phyloP scores from a whole-genome alignment of 2,113 vertebrate species.

The Malurus alboscapulatus region DNA sequence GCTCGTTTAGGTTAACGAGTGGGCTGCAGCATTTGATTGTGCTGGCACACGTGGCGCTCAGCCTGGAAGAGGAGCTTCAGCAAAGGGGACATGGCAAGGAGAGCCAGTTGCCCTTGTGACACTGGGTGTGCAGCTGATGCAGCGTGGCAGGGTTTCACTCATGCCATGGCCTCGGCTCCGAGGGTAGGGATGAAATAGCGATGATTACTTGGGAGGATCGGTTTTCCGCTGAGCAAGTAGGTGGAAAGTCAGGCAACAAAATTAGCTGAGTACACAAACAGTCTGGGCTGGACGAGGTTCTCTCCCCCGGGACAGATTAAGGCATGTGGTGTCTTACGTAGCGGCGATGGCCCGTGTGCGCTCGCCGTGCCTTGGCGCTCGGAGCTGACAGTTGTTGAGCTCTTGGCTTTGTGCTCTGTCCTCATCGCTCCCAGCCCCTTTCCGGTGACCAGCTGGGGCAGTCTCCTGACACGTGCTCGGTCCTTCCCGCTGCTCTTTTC shows the following conservation, averaged over 20 bases:
- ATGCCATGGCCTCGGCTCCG: neutral
- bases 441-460: slow-evolving; percentile 8
- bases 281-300: slow-evolving; percentile 39
- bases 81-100: neutral
- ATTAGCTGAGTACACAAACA: slow-evolving; percentile 66
- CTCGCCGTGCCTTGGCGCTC: neutral
- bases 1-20: neutral
- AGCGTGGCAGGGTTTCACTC: neutral
- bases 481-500: neutral
- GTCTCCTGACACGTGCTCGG: neutral
- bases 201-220: slow-evolving; percentile 50
- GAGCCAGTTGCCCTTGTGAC: slow-evolving; percentile 38
- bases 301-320: neutral
- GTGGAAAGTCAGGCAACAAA: slow-evolving; percentile 64
- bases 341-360: neutral
- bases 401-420: slow-evolving; percentile 36
- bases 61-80: neutral
- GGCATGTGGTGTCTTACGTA: slow-evolving; percentile 30
- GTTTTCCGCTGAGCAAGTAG: slow-evolving; percentile 59
- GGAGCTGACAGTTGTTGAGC: slow-evolving; percentile 37
- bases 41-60: neutral
- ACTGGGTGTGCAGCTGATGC: slow-evolving; percentile 29
- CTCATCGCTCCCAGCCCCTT: neutral
- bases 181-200: slow-evolving; percentile 41
- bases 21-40: neutral